A percentile compares a stretch with the other conserved stretches of the same genome.
phyloP scores from a whole-genome alignment of 2,113 vertebrate genomes.

The Regulus satrapa region DNA sequence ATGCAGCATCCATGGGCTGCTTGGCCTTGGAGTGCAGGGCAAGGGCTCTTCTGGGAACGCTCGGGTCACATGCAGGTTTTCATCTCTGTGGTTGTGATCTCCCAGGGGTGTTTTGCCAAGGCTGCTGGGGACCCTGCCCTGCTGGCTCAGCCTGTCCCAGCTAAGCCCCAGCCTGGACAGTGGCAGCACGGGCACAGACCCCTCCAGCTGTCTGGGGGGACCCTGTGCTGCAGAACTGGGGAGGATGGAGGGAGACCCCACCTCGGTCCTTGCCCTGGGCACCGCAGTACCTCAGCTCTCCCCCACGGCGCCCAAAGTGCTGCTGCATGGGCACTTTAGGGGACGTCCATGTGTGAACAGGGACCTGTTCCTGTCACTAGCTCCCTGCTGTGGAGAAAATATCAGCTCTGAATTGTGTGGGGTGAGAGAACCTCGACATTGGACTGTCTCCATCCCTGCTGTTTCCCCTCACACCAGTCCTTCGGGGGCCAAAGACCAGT shows the following conservation, averaged over 20 bases:
- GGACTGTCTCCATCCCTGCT: neutral
- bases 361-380: neutral
- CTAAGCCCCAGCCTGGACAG: neutral
- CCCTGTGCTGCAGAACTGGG: neutral
- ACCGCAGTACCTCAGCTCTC: neutral
- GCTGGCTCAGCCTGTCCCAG: neutral
- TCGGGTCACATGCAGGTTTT: rapidly evolving
- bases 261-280: neutral
- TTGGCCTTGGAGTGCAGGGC: neutral
- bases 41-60: neutral
- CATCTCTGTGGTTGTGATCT: neutral
- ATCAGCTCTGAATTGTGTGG: rapidly evolving
- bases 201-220: neutral
- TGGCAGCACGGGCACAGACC: neutral
- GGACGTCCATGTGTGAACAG: rapidly evolving
- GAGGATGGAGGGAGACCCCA: neutral
- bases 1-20: neutral
- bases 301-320: neutral
- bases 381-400: neutral
- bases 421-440: neutral
- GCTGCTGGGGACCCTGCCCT: neutral
- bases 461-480: neutral
- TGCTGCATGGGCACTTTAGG: neutral
- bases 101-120: neutral
- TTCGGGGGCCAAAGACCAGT: rapidly evolving